These are phyloP conservation scores for Scalopus aquaticus DNA, from an alignment of 2,113 vertebrate species.

Conservation along the genomic window DNA sequence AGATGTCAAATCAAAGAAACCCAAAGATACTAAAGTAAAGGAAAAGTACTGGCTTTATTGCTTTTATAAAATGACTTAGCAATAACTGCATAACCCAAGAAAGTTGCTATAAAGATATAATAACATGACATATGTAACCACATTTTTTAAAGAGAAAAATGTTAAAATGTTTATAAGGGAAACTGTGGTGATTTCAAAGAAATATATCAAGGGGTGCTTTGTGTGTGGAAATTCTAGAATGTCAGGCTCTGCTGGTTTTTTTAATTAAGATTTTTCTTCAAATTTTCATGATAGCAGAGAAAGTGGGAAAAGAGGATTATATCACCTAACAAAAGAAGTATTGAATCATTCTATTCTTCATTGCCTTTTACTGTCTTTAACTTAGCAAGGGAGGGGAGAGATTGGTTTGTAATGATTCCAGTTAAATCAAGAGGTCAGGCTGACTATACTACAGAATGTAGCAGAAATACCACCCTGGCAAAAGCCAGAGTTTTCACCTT, in stretches of 20 bases:
- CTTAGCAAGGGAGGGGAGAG: neutral
- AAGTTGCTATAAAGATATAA: neutral
- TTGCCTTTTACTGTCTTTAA: neutral
- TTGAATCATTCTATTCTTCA: neutral
- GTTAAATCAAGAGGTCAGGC: neutral
- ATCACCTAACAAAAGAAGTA: neutral
- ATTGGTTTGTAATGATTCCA: neutral
- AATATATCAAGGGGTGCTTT: conserved; percentile 7
- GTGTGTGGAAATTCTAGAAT: neutral
- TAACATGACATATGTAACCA: neutral
- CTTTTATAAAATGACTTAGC: conserved; percentile 5
- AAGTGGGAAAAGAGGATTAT: neutral
- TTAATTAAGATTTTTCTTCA: neutral
- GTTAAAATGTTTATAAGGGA: conserved; percentile 42
- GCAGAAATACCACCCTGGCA: neutral
- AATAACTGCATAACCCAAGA: conserved; percentile 25
- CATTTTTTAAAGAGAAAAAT: neutral
- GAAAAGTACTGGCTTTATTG: neutral
- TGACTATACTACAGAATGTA: neutral
- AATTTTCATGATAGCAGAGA: conserved; percentile 14
- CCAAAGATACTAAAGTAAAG: conserved; percentile 24
- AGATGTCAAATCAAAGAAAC: conserved; percentile 19
- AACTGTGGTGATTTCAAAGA: neutral
- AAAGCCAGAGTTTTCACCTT: neutral
- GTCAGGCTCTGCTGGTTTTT: neutral